These are phyloP conservation scores for Drosophila orena DNA, from an alignment of 1,140 invertebrate species.

Conservation along the genomic window DNA sequence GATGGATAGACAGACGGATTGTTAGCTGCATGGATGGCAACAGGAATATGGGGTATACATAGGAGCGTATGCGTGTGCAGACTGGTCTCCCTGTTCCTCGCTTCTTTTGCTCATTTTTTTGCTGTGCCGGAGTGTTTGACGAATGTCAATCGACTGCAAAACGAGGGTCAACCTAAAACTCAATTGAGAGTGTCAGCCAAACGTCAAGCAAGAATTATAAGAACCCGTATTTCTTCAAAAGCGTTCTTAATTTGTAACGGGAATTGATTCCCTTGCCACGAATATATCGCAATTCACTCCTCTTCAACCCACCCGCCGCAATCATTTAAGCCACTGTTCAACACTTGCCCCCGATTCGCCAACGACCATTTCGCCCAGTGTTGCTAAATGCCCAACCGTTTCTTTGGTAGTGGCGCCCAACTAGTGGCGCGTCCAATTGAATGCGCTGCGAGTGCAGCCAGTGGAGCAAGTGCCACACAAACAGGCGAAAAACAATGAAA, in stretches of 20 bases:
- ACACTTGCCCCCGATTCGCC: not conserved
- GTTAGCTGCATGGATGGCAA: constrained; percentile 11
- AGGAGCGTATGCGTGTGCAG: not conserved
- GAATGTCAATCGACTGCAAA: constrained; percentile 25
- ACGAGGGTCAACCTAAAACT: constrained; percentile 26
- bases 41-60: constrained; percentile 10
- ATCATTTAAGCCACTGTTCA: not conserved
- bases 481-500: not conserved
- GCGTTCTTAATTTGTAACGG: not conserved
- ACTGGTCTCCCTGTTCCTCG: not conserved
- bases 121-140: constrained; percentile 11
- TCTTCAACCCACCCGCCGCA: not conserved
- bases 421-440: constrained; percentile 34
- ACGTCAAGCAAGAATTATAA: constrained; percentile 8
- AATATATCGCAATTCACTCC: not conserved
- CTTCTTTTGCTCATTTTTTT: not conserved
- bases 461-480: constrained; percentile 33
- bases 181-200: constrained; percentile 21
- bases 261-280: not conserved
- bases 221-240: not conserved
- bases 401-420: constrained; percentile 18
- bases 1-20: constrained; percentile 31
- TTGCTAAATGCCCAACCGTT: constrained; percentile 25
- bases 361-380: not conserved
- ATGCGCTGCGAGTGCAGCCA: constrained; percentile 16